Conservation (phyloP, 2,888 invertebrate species). For the Pachliopta kotzebuea region DNA sequence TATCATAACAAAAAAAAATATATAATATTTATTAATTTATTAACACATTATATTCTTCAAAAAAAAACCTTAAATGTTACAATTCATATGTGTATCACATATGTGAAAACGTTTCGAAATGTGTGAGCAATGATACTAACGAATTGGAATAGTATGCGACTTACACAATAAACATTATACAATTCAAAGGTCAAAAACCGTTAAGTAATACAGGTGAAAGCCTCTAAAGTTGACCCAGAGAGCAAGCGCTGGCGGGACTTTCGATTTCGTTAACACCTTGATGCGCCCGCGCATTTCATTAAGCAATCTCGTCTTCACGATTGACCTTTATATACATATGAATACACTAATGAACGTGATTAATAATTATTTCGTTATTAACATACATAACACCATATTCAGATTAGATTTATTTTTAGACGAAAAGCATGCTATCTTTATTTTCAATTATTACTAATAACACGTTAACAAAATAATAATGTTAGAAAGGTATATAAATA, state of each 20-base stretch:
- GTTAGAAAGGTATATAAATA: neutral
- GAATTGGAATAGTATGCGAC: conserved; percentile 35
- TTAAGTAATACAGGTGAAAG: conserved; percentile 68
- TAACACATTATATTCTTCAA: conserved; percentile 2
- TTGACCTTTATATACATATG: conserved; percentile 52
- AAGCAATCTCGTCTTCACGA: conserved; percentile 36
- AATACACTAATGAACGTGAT: conserved; percentile 4
- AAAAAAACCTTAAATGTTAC: neutral
- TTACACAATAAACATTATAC: conserved; percentile 48
- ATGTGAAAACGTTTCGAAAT: conserved; percentile 13
- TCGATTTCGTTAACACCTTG: conserved; percentile 50
- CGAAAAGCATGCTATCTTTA: neutral
- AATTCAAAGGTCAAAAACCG: conserved; percentile 53
- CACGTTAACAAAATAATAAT: neutral
- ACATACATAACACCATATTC: neutral
- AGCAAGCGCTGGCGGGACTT: conserved; percentile 54
- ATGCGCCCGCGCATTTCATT: conserved; percentile 37
- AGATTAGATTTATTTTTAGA: neutral
- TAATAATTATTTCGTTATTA: neutral
- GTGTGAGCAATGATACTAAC: conserved; percentile 31
- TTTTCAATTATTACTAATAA: neutral
- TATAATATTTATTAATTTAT: conserved; percentile 32
- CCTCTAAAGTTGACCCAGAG: conserved; percentile 54
- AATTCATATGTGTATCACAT: neutral
- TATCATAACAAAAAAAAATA: conserved; percentile 42